A percentile compares a stretch with the other conserved stretches of the same genome.
phyloP scores from a whole-genome alignment of 1,140 invertebrate genomes.

The Drosophila subobscura region DNA sequence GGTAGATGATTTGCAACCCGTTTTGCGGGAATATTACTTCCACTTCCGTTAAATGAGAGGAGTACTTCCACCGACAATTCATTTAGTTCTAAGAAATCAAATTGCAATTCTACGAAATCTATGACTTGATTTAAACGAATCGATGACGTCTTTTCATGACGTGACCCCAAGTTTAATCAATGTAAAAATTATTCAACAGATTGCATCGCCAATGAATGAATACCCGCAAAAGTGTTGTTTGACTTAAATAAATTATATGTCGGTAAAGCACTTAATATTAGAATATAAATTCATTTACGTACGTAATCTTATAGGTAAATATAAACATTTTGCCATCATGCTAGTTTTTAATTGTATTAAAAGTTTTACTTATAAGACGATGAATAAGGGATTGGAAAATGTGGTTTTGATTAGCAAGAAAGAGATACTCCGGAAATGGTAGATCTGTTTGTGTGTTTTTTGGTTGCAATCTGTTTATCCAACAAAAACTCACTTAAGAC shows the following conservation, averaged over 20 bases:
- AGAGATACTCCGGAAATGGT: too few species aligned
- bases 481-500: too few species aligned
- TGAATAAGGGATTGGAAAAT: too few species aligned
- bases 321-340: neutral
- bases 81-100: conserved; percentile 27
- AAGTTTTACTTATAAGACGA: too few species aligned
- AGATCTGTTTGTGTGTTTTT: too few species aligned
- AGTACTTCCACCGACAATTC: conserved; percentile 24
- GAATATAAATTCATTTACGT: conserved; percentile 30
- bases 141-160: conserved; percentile 46
- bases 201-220: conserved; percentile 36
- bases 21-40: too few species aligned
- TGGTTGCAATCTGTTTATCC: too few species aligned
- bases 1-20: too few species aligned
- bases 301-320: conserved; percentile 25
- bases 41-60: neutral
- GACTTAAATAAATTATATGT: conserved; percentile 42
- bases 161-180: conserved; percentile 44
- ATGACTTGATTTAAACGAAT: conserved; percentile 23
- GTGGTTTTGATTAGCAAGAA: too few species aligned
- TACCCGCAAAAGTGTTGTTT: conserved; percentile 18
- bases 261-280: conserved; percentile 26
- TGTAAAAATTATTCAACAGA: conserved; percentile 47
- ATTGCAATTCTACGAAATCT: conserved; percentile 19
- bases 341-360: too few species aligned